A percentile compares a stretch with the other conserved stretches of the same genome.
These are phyloP conservation scores for Tetrao urogallus DNA, from an alignment of 2,113 vertebrate species.

Conservation along the genomic window DNA sequence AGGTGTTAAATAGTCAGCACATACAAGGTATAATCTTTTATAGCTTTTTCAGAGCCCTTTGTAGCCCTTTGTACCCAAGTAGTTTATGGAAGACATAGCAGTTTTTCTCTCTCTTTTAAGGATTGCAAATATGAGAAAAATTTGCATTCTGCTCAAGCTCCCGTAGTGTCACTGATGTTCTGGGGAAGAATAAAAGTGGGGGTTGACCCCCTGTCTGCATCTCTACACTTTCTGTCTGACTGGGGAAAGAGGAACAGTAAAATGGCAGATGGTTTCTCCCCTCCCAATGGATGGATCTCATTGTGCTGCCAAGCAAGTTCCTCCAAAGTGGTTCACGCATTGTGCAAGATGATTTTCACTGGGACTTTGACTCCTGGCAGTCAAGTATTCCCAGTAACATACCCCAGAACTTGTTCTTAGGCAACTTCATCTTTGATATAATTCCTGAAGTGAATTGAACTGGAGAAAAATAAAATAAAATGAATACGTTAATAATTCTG, in stretches of 20 bases:
- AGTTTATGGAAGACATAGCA: neutral
- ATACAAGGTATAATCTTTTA: neutral
- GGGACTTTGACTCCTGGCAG: neutral
- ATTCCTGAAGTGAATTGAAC: neutral
- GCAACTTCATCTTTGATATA: neutral
- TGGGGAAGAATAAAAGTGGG: neutral
- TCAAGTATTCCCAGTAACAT: neutral
- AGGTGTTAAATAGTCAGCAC: neutral
- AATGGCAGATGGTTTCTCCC: neutral
- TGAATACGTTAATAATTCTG: neutral
- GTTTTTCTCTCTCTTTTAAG: neutral
- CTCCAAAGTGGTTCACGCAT: neutral
- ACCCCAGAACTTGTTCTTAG: neutral
- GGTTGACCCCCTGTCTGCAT: neutral
- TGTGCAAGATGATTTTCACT: neutral
- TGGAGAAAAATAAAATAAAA: neutral
- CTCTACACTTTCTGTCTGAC: neutral
- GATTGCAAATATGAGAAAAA: neutral
- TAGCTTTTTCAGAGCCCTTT: neutral
- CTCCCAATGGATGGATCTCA: neutral
- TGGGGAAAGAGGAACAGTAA: neutral
- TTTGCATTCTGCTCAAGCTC: neutral
- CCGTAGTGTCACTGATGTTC: neutral
- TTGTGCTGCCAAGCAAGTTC: neutral
- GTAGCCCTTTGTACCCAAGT: neutral